Conservation (phyloP, 1,140 invertebrate genomes). For the Trichogramma pretiosum region DNA sequence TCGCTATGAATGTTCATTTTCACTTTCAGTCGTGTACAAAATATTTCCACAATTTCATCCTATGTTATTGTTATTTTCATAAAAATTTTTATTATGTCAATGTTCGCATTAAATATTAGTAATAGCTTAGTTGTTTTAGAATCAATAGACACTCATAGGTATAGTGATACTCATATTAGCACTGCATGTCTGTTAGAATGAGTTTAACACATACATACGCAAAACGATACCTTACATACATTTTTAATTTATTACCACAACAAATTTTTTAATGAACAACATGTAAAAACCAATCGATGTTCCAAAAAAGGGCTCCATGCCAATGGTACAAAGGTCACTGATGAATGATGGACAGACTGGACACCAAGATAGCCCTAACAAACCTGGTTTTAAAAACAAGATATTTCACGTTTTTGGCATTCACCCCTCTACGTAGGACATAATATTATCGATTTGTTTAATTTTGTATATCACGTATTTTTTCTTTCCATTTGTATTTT, state of each 20-base stretch:
- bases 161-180: no score
- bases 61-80: no score
- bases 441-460: conserved; percentile 13
- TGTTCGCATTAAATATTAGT: neutral
- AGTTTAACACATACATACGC: neutral
- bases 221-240: conserved; percentile 41
- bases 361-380: conserved; percentile 42
- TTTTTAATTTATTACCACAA: conserved; percentile 36
- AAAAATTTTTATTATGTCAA: neutral
- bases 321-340: conserved; percentile 40
- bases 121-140: conserved; percentile 13
- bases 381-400: conserved; percentile 45
- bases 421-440: conserved; percentile 38
- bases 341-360: conserved; percentile 38
- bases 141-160: no score
- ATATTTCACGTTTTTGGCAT: conserved; percentile 43
- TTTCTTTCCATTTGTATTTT: conserved; percentile 10
- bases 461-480: conserved; percentile 15
- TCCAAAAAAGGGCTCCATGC: conserved; percentile 38
- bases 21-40: neutral
- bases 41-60: neutral
- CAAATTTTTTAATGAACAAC: conserved; percentile 28
- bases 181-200: no score
- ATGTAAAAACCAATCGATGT: conserved; percentile 22
- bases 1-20: conserved; percentile 1